phyloP scores from a whole-genome alignment of 2,888 invertebrate species.

The Spisula solida region DNA sequence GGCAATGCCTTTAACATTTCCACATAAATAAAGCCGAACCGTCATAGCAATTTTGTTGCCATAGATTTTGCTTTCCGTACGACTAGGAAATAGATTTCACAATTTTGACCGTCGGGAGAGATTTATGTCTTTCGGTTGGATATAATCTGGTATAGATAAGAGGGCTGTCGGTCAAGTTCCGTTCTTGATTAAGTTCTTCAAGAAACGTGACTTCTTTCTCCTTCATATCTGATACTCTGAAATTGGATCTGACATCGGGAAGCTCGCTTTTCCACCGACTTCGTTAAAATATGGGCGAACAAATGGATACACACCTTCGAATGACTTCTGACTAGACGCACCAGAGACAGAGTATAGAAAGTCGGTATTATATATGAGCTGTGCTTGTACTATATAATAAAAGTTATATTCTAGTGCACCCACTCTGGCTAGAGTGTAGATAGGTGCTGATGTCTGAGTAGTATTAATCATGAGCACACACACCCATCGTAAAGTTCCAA shows the following conservation, averaged over 20 bases:
- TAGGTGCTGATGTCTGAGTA: neutral
- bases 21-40: conserved; percentile 47
- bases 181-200: conserved; percentile 45
- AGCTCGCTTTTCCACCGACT: neutral
- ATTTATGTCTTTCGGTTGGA: conserved; percentile 41
- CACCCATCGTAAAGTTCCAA: neutral
- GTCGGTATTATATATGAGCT: neutral
- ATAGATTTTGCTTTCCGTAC: conserved; percentile 50
- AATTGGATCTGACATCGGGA: conserved; percentile 28
- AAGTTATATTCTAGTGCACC: neutral
- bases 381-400: neutral
- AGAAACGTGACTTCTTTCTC: conserved; percentile 30
- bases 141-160: conserved; percentile 34
- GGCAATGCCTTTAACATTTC: conserved; percentile 35
- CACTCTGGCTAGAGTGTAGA: neutral
- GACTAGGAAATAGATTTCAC: conserved; percentile 52
- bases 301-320: conserved; percentile 11
- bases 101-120: conserved; percentile 51
- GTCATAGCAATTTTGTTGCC: conserved; percentile 47
- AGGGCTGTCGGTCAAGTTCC: conserved; percentile 48
- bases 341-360: neutral
- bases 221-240: conserved; percentile 16
- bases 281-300: conserved; percentile 6
- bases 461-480: neutral
- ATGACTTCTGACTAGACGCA: neutral